Percentiles rank a stretch among this genome's conserved stretches.
Evolutionary conservation across 2,113 vertebrate species (phyloP).

Genomic region (Uropsilus gracilis): DNA sequence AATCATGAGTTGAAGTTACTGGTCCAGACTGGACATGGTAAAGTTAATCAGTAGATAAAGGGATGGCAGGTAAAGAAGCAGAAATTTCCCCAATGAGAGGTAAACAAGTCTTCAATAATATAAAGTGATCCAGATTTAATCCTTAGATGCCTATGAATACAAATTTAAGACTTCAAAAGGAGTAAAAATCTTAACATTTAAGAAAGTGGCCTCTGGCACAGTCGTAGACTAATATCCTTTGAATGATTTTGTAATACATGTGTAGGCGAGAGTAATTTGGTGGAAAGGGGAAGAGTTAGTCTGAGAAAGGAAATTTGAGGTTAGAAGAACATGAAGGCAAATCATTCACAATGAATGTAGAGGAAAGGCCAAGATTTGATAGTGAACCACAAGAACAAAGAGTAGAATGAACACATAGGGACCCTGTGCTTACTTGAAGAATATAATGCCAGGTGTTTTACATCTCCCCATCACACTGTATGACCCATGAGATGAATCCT

Average conservation of each 20-base stretch:
- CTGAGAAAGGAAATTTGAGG: constrained; percentile 71
- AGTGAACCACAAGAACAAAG: neutral
- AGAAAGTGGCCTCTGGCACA: neutral
- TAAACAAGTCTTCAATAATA: neutral
- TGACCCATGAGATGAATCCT: neutral
- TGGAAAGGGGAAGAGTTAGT: constrained; percentile 59
- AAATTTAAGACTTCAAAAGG: constrained; percentile 32
- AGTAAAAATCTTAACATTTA: neutral
- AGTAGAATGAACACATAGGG: no score
- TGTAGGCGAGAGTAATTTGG: constrained; percentile 47
- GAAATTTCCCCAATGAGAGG: neutral
- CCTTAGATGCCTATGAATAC: neutral
- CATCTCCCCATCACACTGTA: rapidly evolving
- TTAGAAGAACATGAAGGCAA: constrained; percentile 53
- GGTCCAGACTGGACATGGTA: neutral
- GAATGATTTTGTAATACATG: constrained; percentile 34
- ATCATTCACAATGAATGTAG: constrained; percentile 43
- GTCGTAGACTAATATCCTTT: neutral
- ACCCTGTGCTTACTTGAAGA: neutral
- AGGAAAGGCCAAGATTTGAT: constrained; percentile 37
- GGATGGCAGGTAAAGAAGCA: neutral
- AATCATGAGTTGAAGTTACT: neutral
- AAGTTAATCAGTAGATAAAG: neutral
- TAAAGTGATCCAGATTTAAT: neutral
- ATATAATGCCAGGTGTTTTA: no score